These are phyloP conservation scores for Epicauta chinensis DNA, from an alignment of 1,140 invertebrate genomes.

Conservation along the genomic window DNA sequence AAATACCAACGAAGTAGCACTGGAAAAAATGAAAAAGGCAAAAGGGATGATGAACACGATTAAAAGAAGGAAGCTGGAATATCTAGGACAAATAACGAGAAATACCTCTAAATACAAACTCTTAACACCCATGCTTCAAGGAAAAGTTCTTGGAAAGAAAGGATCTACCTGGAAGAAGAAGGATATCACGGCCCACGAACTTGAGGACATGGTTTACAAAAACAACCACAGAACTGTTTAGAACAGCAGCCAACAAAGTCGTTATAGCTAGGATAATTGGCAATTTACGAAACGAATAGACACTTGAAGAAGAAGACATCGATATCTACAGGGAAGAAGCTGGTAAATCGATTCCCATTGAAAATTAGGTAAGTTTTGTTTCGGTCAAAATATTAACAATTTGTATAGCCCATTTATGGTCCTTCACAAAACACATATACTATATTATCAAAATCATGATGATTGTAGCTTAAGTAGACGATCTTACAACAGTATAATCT, in stretches of 20 bases:
- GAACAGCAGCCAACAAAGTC: too few species aligned
- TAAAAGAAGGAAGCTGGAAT: conserved; percentile 11
- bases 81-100: conserved; percentile 6
- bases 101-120: background rate
- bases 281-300: too few species aligned
- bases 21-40: conserved; percentile 3
- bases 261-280: background rate
- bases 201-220: conserved; percentile 6
- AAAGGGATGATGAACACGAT: conserved; percentile 3
- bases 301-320: too few species aligned
- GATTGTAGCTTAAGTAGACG: too few species aligned
- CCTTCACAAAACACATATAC: too few species aligned
- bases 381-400: too few species aligned
- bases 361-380: too few species aligned
- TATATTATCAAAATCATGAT: too few species aligned
- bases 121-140: background rate
- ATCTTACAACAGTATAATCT: too few species aligned
- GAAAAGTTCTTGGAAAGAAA: conserved; percentile 6
- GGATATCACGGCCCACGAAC: conserved; percentile 12
- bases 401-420: too few species aligned
- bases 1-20: background rate
- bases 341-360: too few species aligned
- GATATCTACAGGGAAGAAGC: too few species aligned
- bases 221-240: background rate
- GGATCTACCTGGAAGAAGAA: conserved; percentile 4